Base-by-base conservation (phyloP, 2,113 vertebrate species). In the Emberiza fucata region DNA sequence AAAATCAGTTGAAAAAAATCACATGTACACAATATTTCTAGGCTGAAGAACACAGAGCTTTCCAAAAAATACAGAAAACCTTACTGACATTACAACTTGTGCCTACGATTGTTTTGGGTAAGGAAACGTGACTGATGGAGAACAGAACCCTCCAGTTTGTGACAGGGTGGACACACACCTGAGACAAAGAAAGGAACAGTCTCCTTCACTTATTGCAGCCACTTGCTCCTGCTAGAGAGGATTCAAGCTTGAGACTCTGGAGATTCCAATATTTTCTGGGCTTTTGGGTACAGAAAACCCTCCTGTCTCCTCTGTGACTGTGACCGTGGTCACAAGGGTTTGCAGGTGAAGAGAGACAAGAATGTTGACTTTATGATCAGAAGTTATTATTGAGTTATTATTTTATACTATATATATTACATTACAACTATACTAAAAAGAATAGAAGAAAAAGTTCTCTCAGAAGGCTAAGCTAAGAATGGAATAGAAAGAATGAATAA, bases 211-310 rank as follows among this genome's bases (percentile, higher is more conserved):
- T 25, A 42, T 31, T 66, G 63, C 78, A 86, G 60, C 47, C 27
- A 0, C 16, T 0, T 12, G 66, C 50, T 93, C 79, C 72, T 66
- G 64, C 39, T 77, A 54, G 27, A 27, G 29, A 76, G 39, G 75
- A 45, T 50, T 81, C 59, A 37, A n/a, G 29, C 48, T 63, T 63
- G 71, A 80, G 39, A 22, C 59, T 53, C 40, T 37, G 63, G 64
- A 94, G 51, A 42, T 39, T 81, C 56, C 73, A 81, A 47, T n/a
- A 8, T 37, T 59, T 54, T n/a, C 69, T 89, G 59, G 57, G 45
- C 16, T 86, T 95, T 23, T 70, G 66, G 42, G 51, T 70, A 80
- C 24, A 68, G 59, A 81, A 88, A 88, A 60, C 61, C 56, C 64
- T 70, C 28, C 47, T 18, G 24, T 68, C 35, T 87, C 73, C 63